Percentiles rank a stretch among this genome's conserved stretches.
Conservation (phyloP, 2,888 invertebrate genomes). For the Acheta domesticus region DNA sequence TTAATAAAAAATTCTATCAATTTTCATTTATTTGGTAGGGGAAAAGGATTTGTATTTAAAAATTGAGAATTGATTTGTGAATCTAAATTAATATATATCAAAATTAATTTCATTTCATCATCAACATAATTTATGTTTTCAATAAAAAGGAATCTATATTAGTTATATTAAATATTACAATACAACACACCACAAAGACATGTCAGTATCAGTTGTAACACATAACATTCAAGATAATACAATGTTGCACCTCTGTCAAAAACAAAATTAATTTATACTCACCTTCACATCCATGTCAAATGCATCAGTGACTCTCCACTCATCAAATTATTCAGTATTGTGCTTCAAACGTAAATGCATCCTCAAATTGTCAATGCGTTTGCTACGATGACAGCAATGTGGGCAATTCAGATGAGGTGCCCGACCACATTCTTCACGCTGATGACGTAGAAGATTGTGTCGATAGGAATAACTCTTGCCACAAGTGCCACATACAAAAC, state of each 20-base stretch:
- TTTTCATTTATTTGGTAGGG: too few relatives aligned
- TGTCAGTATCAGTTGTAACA: too few relatives aligned
- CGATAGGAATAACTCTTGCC: conserved; percentile 28
- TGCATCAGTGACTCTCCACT: background rate
- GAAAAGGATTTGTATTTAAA: too few relatives aligned
- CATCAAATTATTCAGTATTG: conserved; percentile 29
- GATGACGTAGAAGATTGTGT: conserved; percentile 27
- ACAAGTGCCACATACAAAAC: conserved; percentile 26
- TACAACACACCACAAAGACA: too few relatives aligned
- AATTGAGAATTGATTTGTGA: too few relatives aligned
- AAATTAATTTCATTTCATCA: too few relatives aligned
- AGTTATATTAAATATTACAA: too few relatives aligned
- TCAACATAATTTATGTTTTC: too few relatives aligned
- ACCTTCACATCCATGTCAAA: background rate
- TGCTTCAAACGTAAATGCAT: conserved; percentile 21
- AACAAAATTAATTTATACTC: background rate
- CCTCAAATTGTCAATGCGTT: conserved; percentile 30
- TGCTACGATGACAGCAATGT: conserved; percentile 32
- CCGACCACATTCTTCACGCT: conserved; percentile 27
- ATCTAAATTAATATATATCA: too few relatives aligned
- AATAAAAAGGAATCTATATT: too few relatives aligned
- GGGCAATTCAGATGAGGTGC: conserved; percentile 28
- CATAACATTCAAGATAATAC: too few relatives aligned
- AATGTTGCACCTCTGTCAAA: background rate
- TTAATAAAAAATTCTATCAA: too few relatives aligned